phyloP scores from a whole-genome alignment of 2,797 vertebrate genomes.

The Champsocephalus esox region DNA sequence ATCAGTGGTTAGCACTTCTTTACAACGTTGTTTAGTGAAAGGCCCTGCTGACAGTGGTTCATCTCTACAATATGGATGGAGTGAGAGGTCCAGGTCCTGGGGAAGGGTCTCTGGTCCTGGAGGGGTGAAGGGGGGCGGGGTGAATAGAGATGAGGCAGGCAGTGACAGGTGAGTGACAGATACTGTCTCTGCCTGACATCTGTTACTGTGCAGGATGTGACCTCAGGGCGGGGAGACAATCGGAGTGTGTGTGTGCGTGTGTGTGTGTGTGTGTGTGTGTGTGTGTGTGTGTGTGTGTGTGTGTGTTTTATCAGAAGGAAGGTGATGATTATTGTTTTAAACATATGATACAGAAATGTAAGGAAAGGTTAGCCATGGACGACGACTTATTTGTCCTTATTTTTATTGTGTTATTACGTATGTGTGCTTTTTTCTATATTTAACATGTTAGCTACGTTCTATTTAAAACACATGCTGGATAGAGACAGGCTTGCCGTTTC shows the following conservation, averaged over 20 bases:
- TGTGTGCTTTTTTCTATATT: too few species aligned
- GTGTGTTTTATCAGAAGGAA: slow-evolving; percentile 3
- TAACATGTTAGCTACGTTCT: too few species aligned
- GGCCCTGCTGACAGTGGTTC: slow-evolving; percentile 19
- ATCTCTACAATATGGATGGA: slow-evolving; percentile 28
- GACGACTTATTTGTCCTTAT: too few species aligned
- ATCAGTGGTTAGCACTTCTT: not conserved
- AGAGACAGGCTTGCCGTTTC: not conserved
- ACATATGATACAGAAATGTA: not conserved
- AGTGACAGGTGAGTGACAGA: slow-evolving; percentile 80
- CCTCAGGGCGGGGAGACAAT: slow-evolving; percentile 37
- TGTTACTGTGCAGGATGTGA: slow-evolving; percentile 66
- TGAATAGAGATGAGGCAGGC: slow-evolving; percentile 59
- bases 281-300: not conserved
- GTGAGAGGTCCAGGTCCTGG: slow-evolving; percentile 49
- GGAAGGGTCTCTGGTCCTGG: slow-evolving; percentile 46
- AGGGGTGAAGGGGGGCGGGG: slow-evolving; percentile 36
- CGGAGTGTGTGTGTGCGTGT: slow-evolving; percentile 26
- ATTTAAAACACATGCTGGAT: too few species aligned
- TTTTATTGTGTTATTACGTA: too few species aligned
- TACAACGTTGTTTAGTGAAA: not conserved
- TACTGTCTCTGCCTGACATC: slow-evolving; percentile 66
- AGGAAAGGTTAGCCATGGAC: not conserved
- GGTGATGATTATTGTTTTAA: slow-evolving; percentile 13
- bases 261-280: not conserved